Evolutionary conservation across 2,113 vertebrate genomes (phyloP).

Genomic region (Narcine bancroftii): DNA sequence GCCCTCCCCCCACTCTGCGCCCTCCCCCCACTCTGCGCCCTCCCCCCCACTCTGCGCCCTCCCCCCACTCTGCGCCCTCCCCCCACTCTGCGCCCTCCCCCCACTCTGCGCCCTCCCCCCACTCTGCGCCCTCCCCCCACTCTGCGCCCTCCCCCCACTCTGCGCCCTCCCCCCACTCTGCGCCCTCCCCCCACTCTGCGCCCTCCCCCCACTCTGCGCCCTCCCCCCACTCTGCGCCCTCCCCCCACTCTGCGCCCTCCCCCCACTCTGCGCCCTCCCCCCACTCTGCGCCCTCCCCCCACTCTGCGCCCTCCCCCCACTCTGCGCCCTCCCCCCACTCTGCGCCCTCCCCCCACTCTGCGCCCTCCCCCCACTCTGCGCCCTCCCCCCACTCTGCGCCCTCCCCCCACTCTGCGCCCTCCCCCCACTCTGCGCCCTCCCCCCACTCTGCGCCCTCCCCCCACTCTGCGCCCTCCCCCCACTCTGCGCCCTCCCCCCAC

Average conservation of each 20-base stretch:
- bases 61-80: not conserved
- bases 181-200: no score
- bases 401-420: no score
- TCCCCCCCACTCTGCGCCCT: not conserved
- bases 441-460: no score
- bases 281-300: no score
- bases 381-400: not conserved
- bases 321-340: fast-evolving
- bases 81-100: not conserved
- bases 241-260: not conserved
- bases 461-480: no score
- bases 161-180: no score
- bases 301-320: conserved; percentile 48
- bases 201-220: not conserved
- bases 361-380: not conserved
- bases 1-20: not conserved
- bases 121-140: not conserved
- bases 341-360: no score
- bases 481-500: no score
- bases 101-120: not conserved
- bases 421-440: no score
- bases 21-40: not conserved
- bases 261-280: no score
- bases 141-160: not conserved
- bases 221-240: not conserved